phyloP scores from a whole-genome alignment of 2,113 vertebrate genomes.

The Caranx ignobilis region DNA sequence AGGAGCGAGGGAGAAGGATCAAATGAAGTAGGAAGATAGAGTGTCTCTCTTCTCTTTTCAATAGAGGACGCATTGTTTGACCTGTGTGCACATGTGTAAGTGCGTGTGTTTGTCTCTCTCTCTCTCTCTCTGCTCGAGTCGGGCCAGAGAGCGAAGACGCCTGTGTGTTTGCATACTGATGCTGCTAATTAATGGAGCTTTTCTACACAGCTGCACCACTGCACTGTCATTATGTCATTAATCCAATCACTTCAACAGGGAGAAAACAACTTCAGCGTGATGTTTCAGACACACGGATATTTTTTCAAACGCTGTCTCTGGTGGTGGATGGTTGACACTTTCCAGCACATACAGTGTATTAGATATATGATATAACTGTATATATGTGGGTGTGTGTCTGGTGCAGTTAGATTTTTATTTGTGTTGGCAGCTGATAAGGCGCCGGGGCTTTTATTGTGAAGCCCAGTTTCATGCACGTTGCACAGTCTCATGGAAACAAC shows the following conservation, averaged over 20 bases:
- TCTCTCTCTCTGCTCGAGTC: constrained; percentile 47
- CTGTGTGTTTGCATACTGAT: constrained; percentile 81
- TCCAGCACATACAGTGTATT: not conserved
- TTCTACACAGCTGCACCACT: constrained; percentile 74
- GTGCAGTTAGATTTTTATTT: no score
- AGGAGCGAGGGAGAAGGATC: constrained; percentile 76
- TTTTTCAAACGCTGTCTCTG: constrained; percentile 28
- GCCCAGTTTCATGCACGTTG: no score
- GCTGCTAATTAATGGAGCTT: constrained; percentile 77
- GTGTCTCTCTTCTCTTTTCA: constrained; percentile 77
- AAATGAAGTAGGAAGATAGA: constrained; percentile 83
- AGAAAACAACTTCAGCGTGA: constrained; percentile 59
- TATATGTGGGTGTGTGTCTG: not conserved
- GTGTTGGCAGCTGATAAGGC: no score
- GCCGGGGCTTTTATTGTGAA: no score
- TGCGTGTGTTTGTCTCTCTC: constrained; percentile 53
- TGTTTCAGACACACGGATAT: constrained; percentile 30
- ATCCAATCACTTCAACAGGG: constrained; percentile 66
- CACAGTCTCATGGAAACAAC: no score
- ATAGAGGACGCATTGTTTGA: constrained; percentile 84
- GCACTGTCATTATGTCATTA: constrained; percentile 76
- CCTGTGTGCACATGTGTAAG: constrained; percentile 63
- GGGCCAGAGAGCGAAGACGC: constrained; percentile 48
- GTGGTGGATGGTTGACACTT: constrained; percentile 29
- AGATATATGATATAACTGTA: not conserved